These are phyloP conservation scores for Vandiemenella viatica DNA, from an alignment of 2,888 invertebrate genomes.

Conservation along the genomic window DNA sequence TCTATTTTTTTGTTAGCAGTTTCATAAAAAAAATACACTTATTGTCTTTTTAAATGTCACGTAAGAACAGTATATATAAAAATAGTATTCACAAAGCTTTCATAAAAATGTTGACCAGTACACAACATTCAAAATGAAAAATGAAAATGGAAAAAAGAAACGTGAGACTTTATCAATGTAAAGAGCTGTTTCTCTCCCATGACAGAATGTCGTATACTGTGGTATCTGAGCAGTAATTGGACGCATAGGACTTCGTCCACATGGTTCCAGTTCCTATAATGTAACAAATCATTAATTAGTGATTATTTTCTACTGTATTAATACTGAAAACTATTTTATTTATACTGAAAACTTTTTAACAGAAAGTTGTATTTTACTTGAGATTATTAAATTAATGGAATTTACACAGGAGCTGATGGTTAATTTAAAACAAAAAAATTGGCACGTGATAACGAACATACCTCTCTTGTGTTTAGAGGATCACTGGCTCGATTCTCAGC, in stretches of 20 bases:
- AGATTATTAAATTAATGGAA: too few relatives aligned
- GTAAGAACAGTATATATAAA: too few relatives aligned
- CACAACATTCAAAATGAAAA: conserved; percentile 75
- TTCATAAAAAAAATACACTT: too few relatives aligned
- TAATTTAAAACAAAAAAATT: too few relatives aligned
- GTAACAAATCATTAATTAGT: not conserved
- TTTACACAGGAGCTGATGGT: too few relatives aligned
- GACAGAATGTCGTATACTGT: conserved; percentile 73
- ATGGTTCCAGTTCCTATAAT: conserved; percentile 34
- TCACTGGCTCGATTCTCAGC: not conserved
- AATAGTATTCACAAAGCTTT: conserved; percentile 13
- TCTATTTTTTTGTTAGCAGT: too few relatives aligned
- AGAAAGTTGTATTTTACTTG: too few relatives aligned
- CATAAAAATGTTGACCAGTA: conserved; percentile 75
- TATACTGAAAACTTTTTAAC: too few relatives aligned
- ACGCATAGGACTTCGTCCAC: conserved; percentile 28
- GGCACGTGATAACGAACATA: not conserved
- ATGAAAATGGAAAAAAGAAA: conserved; percentile 80
- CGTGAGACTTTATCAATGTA: conserved; percentile 78
- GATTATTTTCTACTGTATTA: too few relatives aligned
- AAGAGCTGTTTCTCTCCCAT: conserved; percentile 49
- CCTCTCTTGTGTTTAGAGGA: not conserved
- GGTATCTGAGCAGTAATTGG: conserved; percentile 41
- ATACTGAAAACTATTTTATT: too few relatives aligned
- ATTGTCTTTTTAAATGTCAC: too few relatives aligned